A percentile compares a stretch with the other conserved stretches of the same genome.
These are phyloP conservation scores for Rhea americana DNA, from an alignment of 2,113 vertebrate species.

Conservation along the genomic window DNA sequence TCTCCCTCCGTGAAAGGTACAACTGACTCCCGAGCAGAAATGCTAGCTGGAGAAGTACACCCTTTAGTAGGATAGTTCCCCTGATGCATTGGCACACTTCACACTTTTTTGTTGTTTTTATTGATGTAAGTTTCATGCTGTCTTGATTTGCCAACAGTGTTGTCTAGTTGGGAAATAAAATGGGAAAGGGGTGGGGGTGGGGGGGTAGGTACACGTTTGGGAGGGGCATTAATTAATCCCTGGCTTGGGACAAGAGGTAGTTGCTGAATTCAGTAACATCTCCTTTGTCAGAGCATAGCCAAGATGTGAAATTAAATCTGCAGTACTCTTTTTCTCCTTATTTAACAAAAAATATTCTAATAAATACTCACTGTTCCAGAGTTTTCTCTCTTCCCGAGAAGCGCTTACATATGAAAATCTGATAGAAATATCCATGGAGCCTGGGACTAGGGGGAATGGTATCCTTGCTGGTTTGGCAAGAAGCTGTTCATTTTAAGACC, in stretches of 20 bases:
- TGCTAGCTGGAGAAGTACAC: neutral
- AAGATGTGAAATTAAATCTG: slow-evolving; percentile 78
- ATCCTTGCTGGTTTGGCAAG: slow-evolving; percentile 56
- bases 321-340: slow-evolving; percentile 67
- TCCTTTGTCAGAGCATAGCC: slow-evolving; percentile 74
- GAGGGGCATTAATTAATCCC: slow-evolving; percentile 72
- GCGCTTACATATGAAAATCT: neutral
- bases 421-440: slow-evolving; percentile 31
- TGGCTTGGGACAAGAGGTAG: slow-evolving; percentile 68
- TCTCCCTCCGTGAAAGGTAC: slow-evolving; percentile 2
- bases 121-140: slow-evolving; percentile 66
- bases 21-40: neutral
- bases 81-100: neutral
- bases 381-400: slow-evolving; percentile 62
- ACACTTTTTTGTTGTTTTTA: slow-evolving; percentile 39
- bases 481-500: slow-evolving; percentile 27
- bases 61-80: neutral
- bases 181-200: slow-evolving; percentile 42
- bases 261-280: slow-evolving; percentile 63
- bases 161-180: slow-evolving; percentile 67
- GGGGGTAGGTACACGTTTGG: slow-evolving; percentile 16
- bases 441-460: slow-evolving; percentile 35
- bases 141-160: slow-evolving; percentile 72
- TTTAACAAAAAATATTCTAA: slow-evolving; percentile 69
- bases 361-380: slow-evolving; percentile 71